These are phyloP conservation scores for Polymixis lichenea DNA, from an alignment of 2,888 invertebrate species.

Conservation along the genomic window DNA sequence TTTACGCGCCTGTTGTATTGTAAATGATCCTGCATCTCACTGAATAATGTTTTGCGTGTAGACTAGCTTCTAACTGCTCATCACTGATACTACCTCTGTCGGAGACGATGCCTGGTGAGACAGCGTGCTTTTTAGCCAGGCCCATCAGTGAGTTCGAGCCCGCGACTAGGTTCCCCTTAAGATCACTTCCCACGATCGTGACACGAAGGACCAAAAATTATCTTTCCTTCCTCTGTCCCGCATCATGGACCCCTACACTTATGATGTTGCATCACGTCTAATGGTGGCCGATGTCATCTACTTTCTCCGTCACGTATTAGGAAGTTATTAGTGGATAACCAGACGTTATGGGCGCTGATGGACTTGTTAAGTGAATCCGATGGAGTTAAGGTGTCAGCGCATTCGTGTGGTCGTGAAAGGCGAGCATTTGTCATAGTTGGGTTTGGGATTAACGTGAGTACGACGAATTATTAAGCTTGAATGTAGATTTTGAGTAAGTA, in stretches of 20 bases:
- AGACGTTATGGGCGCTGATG: conserved; percentile 64
- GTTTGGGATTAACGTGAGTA: background rate
- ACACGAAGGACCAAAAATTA: conserved; percentile 2
- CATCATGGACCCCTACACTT: conserved; percentile 18
- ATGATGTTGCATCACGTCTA: conserved; percentile 61
- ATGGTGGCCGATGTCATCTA: conserved; percentile 63
- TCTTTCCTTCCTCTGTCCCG: conserved; percentile 12
- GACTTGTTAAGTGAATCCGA: conserved; percentile 75
- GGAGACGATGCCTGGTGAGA: too few species aligned
- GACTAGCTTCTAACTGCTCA: too few species aligned
- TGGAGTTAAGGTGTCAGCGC: conserved; percentile 49
- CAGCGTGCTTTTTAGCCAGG: too few species aligned
- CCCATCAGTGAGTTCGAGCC: too few species aligned
- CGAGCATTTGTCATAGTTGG: background rate
- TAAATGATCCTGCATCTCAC: too few species aligned
- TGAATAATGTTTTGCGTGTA: too few species aligned
- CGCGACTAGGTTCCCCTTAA: too few species aligned
- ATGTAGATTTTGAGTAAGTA: too few species aligned
- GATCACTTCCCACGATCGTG: background rate
- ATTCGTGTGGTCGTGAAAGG: conserved; percentile 8
- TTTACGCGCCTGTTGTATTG: too few species aligned
- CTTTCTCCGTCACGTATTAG: conserved; percentile 79
- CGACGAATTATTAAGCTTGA: background rate
- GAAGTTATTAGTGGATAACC: conserved; percentile 72
- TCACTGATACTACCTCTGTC: too few species aligned